Percentiles rank a stretch among this genome's conserved stretches.
Conservation (phyloP, 2,888 invertebrate genomes). For the Diaperis boleti region DNA sequence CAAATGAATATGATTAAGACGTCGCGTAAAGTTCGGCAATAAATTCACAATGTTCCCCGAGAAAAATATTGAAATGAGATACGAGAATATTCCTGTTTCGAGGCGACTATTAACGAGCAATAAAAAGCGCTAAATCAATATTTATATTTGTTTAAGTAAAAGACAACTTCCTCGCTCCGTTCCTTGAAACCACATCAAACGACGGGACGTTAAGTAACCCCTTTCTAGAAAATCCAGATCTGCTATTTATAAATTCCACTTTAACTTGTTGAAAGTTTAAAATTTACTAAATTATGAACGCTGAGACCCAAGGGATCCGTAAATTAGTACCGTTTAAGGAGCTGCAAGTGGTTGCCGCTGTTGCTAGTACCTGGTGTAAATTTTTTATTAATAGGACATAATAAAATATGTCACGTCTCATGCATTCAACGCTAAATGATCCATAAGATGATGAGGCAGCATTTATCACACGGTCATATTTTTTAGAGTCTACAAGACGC, state of each 20-base stretch:
- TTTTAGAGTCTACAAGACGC: too few species aligned
- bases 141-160: conserved; percentile 35
- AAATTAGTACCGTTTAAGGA: too few species aligned
- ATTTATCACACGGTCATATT: too few species aligned
- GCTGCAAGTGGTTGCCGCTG: too few species aligned
- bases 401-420: too few species aligned
- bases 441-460: too few species aligned
- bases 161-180: conserved; percentile 36
- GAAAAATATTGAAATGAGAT: conserved; percentile 13
- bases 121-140: conserved; percentile 39
- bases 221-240: conserved; percentile 23
- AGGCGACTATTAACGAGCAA: conserved; percentile 27
- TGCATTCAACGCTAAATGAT: too few species aligned
- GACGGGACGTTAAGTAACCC: conserved; percentile 29
- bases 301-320: conserved; percentile 16
- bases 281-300: conserved; percentile 34
- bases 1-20: conserved; percentile 18
- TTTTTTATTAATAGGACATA: too few species aligned
- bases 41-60: conserved; percentile 20
- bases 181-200: conserved; percentile 39
- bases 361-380: too few species aligned
- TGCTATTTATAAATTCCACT: conserved; percentile 38
- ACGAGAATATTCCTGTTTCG: conserved; percentile 17
- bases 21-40: conserved; percentile 11
- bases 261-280: conserved; percentile 36